phyloP scores from a whole-genome alignment of 2,113 vertebrate species.

The Nycticorax nycticorax region DNA sequence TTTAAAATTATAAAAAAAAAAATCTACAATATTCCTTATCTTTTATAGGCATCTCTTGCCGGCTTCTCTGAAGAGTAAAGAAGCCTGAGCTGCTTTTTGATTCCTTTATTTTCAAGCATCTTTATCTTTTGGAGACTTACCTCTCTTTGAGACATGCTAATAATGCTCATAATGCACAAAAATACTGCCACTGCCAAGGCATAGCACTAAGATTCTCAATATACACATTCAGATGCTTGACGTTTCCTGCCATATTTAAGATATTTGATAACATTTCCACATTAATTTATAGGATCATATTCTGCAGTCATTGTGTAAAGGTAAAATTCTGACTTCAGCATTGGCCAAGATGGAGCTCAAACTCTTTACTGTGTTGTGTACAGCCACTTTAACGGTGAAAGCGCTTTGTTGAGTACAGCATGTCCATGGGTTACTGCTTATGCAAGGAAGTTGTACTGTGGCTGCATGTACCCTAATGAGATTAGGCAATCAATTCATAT shows the following conservation, averaged over 20 bases:
- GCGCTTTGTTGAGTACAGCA: not conserved
- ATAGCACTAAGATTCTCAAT: not conserved
- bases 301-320: not conserved
- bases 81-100: not conserved
- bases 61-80: not conserved
- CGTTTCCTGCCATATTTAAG: not conserved
- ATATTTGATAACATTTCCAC: not conserved
- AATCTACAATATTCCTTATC: not conserved
- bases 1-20: not conserved
- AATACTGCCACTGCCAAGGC: not conserved
- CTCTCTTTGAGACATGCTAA: not conserved
- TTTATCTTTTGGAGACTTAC: not conserved
- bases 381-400: not conserved
- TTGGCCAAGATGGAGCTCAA: not conserved
- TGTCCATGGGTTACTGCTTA: not conserved
- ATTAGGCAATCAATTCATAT: constrained; percentile 30
- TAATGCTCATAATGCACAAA: not conserved
- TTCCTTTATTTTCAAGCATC: not conserved
- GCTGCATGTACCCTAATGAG: not conserved
- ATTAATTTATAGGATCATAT: not conserved
- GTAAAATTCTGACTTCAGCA: not conserved
- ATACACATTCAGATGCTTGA: not conserved
- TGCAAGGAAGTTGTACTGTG: constrained; percentile 11
- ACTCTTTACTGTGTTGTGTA: not conserved
- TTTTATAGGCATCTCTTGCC: not conserved